These are phyloP conservation scores for Tragelaphus scriptus DNA, from an alignment of 2,113 vertebrate genomes.

Conservation along the genomic window DNA sequence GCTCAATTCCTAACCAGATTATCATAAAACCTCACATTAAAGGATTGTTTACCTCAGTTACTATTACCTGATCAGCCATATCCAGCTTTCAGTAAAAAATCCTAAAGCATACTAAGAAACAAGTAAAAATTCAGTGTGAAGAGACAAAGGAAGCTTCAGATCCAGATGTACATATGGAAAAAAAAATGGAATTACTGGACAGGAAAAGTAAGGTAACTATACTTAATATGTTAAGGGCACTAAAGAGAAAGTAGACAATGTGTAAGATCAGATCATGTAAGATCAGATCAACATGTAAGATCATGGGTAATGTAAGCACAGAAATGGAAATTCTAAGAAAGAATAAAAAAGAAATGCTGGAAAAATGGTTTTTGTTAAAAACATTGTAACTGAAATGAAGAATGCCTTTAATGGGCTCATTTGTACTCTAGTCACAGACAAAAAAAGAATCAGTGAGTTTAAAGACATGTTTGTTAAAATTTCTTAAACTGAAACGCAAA, in stretches of 20 bases:
- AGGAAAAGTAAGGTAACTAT: background rate
- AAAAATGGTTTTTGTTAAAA: background rate
- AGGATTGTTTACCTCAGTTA: background rate
- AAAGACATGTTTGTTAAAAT: background rate
- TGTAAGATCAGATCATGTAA: background rate
- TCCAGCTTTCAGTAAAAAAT: background rate
- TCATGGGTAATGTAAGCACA: background rate
- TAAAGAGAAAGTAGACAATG: background rate
- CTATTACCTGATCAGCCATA: background rate
- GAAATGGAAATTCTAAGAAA: background rate
- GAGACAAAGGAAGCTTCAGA: background rate
- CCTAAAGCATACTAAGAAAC: background rate
- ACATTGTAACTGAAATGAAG: background rate
- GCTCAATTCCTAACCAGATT: background rate
- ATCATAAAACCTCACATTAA: background rate
- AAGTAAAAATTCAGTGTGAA: background rate
- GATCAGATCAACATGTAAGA: background rate
- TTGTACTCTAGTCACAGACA: background rate
- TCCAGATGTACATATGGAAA: background rate
- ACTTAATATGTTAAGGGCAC: background rate
- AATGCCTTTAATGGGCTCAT: background rate
- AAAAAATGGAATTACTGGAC: background rate
- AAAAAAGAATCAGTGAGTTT: background rate
- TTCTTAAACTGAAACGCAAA: background rate
- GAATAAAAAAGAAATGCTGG: background rate